Percentiles rank a stretch among this genome's conserved stretches.
phyloP scores from a whole-genome alignment of 1,140 invertebrate species.

The Brachionus angularis region DNA sequence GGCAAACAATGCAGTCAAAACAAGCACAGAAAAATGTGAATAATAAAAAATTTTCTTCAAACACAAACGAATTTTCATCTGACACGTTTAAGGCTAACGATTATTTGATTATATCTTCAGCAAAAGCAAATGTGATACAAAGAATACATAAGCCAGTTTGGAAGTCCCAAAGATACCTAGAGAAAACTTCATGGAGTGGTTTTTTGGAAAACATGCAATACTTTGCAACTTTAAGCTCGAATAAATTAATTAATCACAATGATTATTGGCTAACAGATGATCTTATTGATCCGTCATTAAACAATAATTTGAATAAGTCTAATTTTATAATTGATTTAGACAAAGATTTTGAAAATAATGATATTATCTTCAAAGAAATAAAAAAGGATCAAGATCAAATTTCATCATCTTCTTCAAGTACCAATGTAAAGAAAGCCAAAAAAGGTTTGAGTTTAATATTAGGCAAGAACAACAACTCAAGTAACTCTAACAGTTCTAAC shows the following conservation, averaged over 20 bases:
- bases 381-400: too few relatives aligned
- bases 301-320: not conserved
- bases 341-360: too few relatives aligned
- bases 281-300: not conserved
- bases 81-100: constrained; percentile 71
- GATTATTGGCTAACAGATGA: constrained; percentile 35
- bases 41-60: too few relatives aligned
- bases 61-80: too few relatives aligned
- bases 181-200: constrained; percentile 91
- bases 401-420: too few relatives aligned
- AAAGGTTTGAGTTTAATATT: too few relatives aligned
- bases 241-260: not conserved
- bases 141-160: constrained; percentile 83
- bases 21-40: too few relatives aligned
- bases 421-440: too few relatives aligned
- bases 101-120: constrained; percentile 90
- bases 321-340: not conserved
- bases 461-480: too few relatives aligned
- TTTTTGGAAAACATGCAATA: constrained; percentile 88
- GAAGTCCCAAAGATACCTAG: constrained; percentile 70
- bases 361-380: too few relatives aligned
- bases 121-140: constrained; percentile 87
- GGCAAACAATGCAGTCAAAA: too few relatives aligned
- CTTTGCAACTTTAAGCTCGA: constrained; percentile 44
- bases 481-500: too few relatives aligned